Evolutionary conservation across 2,797 vertebrate species (phyloP).

Genomic region (Paguma larvata): DNA sequence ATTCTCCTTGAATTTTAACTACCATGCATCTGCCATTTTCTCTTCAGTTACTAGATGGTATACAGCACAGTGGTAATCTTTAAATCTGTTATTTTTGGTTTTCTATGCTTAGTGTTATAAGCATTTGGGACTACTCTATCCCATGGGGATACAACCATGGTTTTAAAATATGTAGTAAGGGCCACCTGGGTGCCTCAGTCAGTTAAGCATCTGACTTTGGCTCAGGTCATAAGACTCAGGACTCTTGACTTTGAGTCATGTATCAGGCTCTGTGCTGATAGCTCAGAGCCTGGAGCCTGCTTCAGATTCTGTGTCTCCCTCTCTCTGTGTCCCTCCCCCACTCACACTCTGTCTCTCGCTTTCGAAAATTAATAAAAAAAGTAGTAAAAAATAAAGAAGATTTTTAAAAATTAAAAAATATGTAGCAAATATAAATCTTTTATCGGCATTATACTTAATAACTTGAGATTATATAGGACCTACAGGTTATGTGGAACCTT

Average conservation of each 20-base stretch:
- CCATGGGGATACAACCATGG: not conserved
- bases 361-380: not conserved
- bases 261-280: too few species aligned
- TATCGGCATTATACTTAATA: not conserved
- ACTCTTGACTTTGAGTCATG: too few species aligned
- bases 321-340: too few species aligned
- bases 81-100: constrained; percentile 23
- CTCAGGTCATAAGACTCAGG: too few species aligned
- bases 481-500: not conserved
- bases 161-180: constrained; percentile 30
- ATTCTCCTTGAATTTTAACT: not conserved
- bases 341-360: too few species aligned
- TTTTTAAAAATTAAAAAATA: not conserved
- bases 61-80: not conserved
- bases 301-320: too few species aligned
- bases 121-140: not conserved
- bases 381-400: not conserved
- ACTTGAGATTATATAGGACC: not conserved
- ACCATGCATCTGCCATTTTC: not conserved
- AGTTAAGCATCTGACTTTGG: too few species aligned
- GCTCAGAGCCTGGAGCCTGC: too few species aligned
- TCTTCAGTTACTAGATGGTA: not conserved
- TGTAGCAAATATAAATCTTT: constrained; percentile 7
- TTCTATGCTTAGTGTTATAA: constrained; percentile 34
- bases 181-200: too few species aligned